phyloP scores from a whole-genome alignment of 2,888 invertebrate genomes.

The Polydrusus pterygomalis region DNA sequence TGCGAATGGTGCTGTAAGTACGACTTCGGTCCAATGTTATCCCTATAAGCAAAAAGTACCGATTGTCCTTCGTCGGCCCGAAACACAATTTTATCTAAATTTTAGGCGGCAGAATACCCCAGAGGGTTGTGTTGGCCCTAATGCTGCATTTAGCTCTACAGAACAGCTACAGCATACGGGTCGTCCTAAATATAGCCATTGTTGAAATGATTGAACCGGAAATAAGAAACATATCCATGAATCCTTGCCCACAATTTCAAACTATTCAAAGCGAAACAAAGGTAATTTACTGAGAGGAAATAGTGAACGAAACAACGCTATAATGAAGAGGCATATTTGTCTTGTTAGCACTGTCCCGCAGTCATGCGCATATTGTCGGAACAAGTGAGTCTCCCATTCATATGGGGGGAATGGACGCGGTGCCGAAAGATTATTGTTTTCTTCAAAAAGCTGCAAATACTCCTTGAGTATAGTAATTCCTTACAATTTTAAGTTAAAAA shows the following conservation, averaged over 20 bases:
- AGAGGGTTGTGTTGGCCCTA: conserved; percentile 76
- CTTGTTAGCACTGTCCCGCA: no score
- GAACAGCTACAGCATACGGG: conserved; percentile 68
- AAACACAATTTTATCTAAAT: background rate
- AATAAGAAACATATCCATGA: background rate
- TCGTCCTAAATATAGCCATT: conserved; percentile 69
- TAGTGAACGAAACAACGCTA: no score
- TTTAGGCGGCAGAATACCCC: conserved; percentile 55
- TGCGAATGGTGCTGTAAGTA: conserved; percentile 4
- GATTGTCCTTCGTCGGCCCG: no score
- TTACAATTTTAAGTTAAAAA: no score
- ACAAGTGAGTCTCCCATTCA: no score
- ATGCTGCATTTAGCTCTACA: conserved; percentile 69
- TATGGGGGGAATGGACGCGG: no score
- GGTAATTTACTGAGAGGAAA: background rate
- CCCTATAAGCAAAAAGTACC: background rate
- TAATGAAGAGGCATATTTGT: no score
- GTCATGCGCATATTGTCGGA: no score
- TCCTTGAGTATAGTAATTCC: no score
- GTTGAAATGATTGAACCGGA: conserved; percentile 66
- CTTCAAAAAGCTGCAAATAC: no score
- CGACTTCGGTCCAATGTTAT: background rate
- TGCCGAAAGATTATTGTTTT: no score
- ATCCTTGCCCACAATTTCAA: conserved; percentile 43
- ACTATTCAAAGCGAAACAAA: background rate